Base-by-base conservation (phyloP, 2,113 vertebrate genomes). In the Eidolon helvum region DNA sequence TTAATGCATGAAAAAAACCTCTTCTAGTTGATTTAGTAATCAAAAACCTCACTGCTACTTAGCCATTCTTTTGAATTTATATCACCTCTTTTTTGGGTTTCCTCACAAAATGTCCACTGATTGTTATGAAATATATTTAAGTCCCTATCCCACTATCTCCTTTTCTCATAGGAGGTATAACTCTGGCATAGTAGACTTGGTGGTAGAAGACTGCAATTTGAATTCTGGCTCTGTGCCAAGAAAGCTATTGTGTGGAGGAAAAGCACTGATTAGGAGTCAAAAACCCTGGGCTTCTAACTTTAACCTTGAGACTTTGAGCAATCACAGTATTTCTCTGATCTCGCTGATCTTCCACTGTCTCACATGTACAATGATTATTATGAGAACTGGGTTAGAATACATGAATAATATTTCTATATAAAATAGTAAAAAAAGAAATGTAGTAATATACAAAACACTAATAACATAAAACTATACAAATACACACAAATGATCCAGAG, bases 351-450 rank as follows among this genome's bases (percentile, higher is more conserved):
- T 63, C 35, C 26, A 83, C 22, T 92, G 55, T 22, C 24, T 95
- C 43, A 71, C 45, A 24, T 89, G 24, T 61, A 33, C 33, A 75
- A n/a, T 84, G 10, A 84, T 59, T 90, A 89, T 48, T 53, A 78
- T 28, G 24, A 88, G 21, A 57, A 65, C 2, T 69, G 53, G 21
- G n/a, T 85, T 85, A 40, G 65, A 72, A n/a, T 16, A 96, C 1
- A 45, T 0, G 43, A 83, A 63, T 50, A 93, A 59, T 68, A 95
- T 74, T 96, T 96, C 75, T 83, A 91, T 24, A 57, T 24, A 86
- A 95, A 93, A 83, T 12, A 50, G 16, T 61, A 85, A 55, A 78
- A 66, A 75, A 87, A 91, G 24, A 93, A 90, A 94, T 80, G 84
- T 1, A 84, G 40, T 77, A 80, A 75, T 43, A 95, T 48, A 75